These are phyloP conservation scores for Acyrthosiphon pisum DNA, from an alignment of 1,140 invertebrate species.

Conservation along the genomic window DNA sequence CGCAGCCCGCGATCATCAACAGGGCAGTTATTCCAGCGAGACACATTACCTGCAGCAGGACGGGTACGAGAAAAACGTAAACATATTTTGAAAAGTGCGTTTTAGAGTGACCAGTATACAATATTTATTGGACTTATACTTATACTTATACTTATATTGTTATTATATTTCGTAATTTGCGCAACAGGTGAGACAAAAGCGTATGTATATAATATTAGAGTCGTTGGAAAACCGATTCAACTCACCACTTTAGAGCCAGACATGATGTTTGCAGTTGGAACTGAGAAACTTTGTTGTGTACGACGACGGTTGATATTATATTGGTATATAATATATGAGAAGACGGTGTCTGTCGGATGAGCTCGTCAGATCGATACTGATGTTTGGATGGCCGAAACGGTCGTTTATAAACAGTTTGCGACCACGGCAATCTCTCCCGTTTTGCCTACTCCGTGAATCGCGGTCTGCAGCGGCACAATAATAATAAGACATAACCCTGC, in stretches of 20 bases:
- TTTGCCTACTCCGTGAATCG: constrained; percentile 7
- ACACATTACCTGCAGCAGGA: not conserved
- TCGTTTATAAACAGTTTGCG: constrained; percentile 36
- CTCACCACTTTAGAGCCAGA: constrained; percentile 10
- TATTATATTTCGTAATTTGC: not conserved
- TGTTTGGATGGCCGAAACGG: not conserved
- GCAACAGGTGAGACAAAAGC: not conserved
- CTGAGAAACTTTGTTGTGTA: not conserved
- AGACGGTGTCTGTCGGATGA: not conserved
- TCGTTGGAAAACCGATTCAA: not conserved
- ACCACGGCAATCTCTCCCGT: constrained; percentile 20
- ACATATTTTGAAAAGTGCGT: not conserved
- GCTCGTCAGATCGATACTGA: constrained; percentile 5
- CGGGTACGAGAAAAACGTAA: not conserved
- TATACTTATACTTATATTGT: not conserved
- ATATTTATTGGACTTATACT: no score
- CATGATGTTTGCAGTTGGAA: not conserved
- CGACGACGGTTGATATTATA: not conserved
- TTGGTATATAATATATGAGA: not conserved
- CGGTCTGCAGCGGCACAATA: not conserved
- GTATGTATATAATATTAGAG: not conserved
- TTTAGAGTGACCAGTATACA: not conserved
- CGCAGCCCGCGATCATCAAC: not conserved
- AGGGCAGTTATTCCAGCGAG: not conserved
- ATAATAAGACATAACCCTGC: constrained; percentile 13